Percentiles rank a stretch among this genome's conserved stretches.
Evolutionary conservation across 1,140 invertebrate species (phyloP).

Genomic region (Nylanderia fulva): DNA sequence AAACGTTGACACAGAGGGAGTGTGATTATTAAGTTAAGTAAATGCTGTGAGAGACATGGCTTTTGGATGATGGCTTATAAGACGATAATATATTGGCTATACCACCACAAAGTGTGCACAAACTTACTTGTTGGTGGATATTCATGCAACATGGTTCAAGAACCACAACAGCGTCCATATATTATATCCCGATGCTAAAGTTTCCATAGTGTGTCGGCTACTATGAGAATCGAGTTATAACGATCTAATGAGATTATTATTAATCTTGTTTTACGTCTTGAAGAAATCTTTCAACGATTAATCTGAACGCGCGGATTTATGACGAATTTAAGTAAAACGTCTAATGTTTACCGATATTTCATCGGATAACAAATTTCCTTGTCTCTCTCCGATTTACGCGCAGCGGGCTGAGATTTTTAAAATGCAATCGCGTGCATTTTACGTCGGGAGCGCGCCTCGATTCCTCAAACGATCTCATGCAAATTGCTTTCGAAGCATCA

Average conservation of each 20-base stretch:
- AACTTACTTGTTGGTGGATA: conserved; percentile 49
- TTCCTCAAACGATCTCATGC: conserved; percentile 60
- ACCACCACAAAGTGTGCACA: conserved; percentile 29
- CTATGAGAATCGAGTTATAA: conserved; percentile 25
- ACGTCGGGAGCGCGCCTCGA: not conserved
- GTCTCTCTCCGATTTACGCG: not conserved
- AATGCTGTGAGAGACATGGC: conserved; percentile 21
- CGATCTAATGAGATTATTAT: conserved; percentile 3
- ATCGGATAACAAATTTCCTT: conserved; percentile 6
- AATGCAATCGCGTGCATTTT: conserved; percentile 16
- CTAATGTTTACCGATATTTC: conserved; percentile 20
- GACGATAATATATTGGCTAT: conserved; percentile 36
- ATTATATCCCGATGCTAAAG: conserved; percentile 27
- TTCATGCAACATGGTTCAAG: conserved; percentile 43
- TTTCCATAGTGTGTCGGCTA: conserved; percentile 5
- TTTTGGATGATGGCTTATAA: conserved; percentile 32
- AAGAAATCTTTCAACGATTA: not conserved
- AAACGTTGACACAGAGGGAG: not conserved
- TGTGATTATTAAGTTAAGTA: conserved; percentile 5
- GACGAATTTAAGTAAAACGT: not conserved
- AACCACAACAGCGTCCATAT: conserved; percentile 18
- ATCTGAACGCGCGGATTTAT: not conserved
- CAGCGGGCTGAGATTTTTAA: not conserved
- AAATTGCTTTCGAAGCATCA: conserved; percentile 63
- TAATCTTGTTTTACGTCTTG: conserved; percentile 20